phyloP scores from a whole-genome alignment of 2,888 invertebrate genomes.

The Tortrix viridana region DNA sequence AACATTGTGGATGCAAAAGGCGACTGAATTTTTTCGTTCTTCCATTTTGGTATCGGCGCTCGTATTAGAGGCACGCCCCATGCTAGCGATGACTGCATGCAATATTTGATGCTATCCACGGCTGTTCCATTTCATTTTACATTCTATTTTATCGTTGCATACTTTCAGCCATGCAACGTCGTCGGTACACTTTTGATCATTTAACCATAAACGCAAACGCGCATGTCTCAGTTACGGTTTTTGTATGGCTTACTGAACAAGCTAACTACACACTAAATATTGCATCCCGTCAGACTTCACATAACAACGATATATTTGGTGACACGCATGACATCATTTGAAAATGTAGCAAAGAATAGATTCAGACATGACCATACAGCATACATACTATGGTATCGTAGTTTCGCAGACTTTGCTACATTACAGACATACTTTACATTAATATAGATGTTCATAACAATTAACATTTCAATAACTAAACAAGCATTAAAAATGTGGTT shows the following conservation, averaged over 20 bases:
- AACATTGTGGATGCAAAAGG: slow-evolving; percentile 56
- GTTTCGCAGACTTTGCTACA: slow-evolving; percentile 42
- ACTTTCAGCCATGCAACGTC: slow-evolving; percentile 45
- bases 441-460: slow-evolving; percentile 9
- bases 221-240: slow-evolving; percentile 59
- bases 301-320: slow-evolving; percentile 49
- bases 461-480: slow-evolving; percentile 9
- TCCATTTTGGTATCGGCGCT: slow-evolving; percentile 71
- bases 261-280: slow-evolving; percentile 76
- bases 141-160: slow-evolving; percentile 66
- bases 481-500: slow-evolving; percentile 18
- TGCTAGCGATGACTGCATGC: slow-evolving; percentile 83
- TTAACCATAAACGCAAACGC: slow-evolving; percentile 61
- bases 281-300: slow-evolving; percentile 82
- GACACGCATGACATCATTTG: slow-evolving; percentile 65
- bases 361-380: slow-evolving; percentile 32
- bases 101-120: slow-evolving; percentile 81
- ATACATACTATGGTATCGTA: slow-evolving; percentile 26
- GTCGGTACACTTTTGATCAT: slow-evolving; percentile 48
- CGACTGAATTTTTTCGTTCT: slow-evolving; percentile 65
- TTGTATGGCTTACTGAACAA: slow-evolving; percentile 58
- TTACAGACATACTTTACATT: slow-evolving; percentile 9
- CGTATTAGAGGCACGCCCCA: slow-evolving; percentile 78
- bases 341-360: slow-evolving; percentile 49
- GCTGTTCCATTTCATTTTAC: slow-evolving; percentile 68